A percentile compares a stretch with the other conserved stretches of the same genome.
phyloP scores from a whole-genome alignment of 1,140 invertebrate genomes.

The Cherax destructor region DNA sequence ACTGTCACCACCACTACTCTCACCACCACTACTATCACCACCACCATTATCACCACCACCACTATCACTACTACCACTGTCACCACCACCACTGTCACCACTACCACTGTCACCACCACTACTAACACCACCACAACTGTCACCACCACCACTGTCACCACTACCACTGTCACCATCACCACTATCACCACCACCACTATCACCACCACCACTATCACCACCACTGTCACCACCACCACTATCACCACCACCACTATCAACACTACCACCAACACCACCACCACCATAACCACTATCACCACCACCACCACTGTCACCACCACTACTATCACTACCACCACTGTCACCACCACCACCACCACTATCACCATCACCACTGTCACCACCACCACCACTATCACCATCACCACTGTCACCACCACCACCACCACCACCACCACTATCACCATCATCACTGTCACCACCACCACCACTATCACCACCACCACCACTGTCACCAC shows the following conservation, averaged over 20 bases:
- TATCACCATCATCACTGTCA: no score
- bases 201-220: no score
- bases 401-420: no score
- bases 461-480: no score
- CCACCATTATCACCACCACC: background rate
- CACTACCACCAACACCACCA: no score
- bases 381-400: no score
- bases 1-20: no score
- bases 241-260: background rate
- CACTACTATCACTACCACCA: background rate
- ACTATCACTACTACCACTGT: background rate
- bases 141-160: background rate
- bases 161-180: background rate
- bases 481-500: no score
- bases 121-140: background rate
- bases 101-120: background rate
- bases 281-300: background rate
- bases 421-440: no score
- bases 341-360: background rate
- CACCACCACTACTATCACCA: background rate
- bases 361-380: background rate
- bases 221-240: no score
- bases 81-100: background rate
- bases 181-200: background rate
- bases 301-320: background rate